A percentile compares a stretch with the other conserved stretches of the same genome.
Conservation (phyloP, 2,888 invertebrate species). For the Octodonta nipae region DNA sequence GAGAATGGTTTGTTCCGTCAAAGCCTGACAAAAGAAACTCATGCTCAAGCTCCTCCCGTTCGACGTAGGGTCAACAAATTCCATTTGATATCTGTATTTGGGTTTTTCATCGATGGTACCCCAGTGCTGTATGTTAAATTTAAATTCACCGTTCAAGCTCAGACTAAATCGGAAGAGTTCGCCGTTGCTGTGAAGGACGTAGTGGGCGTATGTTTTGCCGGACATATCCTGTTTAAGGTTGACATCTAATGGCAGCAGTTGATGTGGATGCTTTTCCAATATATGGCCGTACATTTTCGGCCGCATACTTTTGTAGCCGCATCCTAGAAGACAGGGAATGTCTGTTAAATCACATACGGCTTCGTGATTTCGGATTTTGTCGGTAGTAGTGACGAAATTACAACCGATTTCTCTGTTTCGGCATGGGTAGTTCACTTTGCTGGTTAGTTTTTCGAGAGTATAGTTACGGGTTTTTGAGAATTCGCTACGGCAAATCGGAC, state of each 20-base stretch:
- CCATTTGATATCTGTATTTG: slow-evolving; percentile 12
- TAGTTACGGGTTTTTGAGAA: slow-evolving; percentile 16
- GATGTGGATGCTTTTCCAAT: slow-evolving; percentile 7
- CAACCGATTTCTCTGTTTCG: slow-evolving; percentile 18
- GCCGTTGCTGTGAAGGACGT: slow-evolving; percentile 13
- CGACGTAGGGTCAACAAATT: slow-evolving; percentile 10
- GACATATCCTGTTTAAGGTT: slow-evolving; percentile 9
- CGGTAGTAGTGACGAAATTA: slow-evolving; percentile 13
- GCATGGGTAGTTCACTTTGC: slow-evolving; percentile 16
- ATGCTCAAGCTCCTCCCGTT: no score
- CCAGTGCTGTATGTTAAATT: slow-evolving; percentile 14
- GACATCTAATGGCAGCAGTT: slow-evolving; percentile 9
- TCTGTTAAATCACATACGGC: slow-evolving; percentile 13
- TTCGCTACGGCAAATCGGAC: slow-evolving; percentile 16
- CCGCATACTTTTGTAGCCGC: slow-evolving; percentile 12
- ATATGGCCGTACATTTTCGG: slow-evolving; percentile 13
- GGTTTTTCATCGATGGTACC: slow-evolving; percentile 8
- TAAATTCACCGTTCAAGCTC: slow-evolving; percentile 5
- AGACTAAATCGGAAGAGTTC: slow-evolving; percentile 15
- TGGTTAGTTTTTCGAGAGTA: slow-evolving; percentile 18
- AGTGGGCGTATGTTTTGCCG: slow-evolving; percentile 9
- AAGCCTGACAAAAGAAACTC: no score
- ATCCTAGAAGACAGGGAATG: slow-evolving; percentile 12
- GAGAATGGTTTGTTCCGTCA: no score
- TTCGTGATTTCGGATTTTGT: slow-evolving; percentile 15